Percentiles rank a stretch among this genome's conserved stretches.
Conservation (phyloP, 1,140 invertebrate species). For the Psilanteris sp. region DNA sequence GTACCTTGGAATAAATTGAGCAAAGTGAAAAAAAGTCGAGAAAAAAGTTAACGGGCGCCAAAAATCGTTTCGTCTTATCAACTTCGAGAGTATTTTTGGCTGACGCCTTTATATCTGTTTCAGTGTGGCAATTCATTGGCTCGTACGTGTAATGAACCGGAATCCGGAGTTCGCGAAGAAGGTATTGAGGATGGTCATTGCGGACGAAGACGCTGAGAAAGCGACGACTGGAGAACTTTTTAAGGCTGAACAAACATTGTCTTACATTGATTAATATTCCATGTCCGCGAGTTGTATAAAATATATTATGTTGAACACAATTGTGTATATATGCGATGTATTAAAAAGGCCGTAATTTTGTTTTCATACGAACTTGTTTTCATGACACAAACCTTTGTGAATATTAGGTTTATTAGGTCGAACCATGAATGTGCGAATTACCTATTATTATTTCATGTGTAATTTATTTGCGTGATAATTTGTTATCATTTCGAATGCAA, state of each 20-base stretch:
- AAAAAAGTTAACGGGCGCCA: background rate
- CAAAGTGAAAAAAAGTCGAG: background rate
- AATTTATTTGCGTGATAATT: constrained; percentile 34
- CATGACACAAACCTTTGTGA: background rate
- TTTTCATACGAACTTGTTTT: constrained; percentile 26
- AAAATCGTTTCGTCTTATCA: constrained; percentile 8
- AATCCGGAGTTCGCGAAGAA: constrained; percentile 64
- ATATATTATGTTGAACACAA: constrained; percentile 29
- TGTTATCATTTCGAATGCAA: constrained; percentile 2
- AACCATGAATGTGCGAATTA: background rate
- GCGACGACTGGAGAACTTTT: constrained; percentile 38
- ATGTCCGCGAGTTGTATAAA: constrained; percentile 22
- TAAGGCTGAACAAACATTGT: constrained; percentile 57
- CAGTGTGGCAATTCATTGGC: constrained; percentile 61
- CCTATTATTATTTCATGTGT: constrained; percentile 11
- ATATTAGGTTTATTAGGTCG: constrained; percentile 7
- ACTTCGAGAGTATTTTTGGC: constrained; percentile 39
- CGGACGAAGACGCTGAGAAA: constrained; percentile 43
- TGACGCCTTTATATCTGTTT: constrained; percentile 19
- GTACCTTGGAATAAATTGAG: constrained; percentile 3
- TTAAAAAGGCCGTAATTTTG: constrained; percentile 8
- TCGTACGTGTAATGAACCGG: constrained; percentile 60
- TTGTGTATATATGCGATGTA: constrained; percentile 45
- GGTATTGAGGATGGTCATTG: constrained; percentile 60
- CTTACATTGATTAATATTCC: constrained; percentile 60